A percentile compares a stretch with the other conserved stretches of the same genome.
These are phyloP conservation scores for Hippolais icterina DNA, from an alignment of 2,113 vertebrate species.

Conservation along the genomic window DNA sequence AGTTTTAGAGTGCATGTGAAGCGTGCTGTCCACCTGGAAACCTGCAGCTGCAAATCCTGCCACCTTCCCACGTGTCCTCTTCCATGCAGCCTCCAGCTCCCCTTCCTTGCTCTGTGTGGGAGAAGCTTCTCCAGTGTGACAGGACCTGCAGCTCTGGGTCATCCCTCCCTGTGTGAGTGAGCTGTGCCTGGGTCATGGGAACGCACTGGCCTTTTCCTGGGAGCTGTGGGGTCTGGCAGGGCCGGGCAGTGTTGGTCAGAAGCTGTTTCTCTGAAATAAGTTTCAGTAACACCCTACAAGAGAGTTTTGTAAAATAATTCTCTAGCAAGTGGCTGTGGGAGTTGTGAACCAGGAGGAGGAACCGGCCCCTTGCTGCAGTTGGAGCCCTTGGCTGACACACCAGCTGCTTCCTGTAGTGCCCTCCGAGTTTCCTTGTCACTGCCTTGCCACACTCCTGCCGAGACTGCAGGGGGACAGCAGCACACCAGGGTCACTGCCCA, in stretches of 20 bases:
- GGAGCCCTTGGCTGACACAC: neutral
- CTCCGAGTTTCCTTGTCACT: neutral
- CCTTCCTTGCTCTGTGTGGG: neutral
- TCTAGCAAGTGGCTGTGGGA: neutral
- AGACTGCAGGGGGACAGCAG: neutral
- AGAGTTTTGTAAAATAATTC: neutral
- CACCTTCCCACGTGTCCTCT: rapidly evolving
- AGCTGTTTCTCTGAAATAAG: neutral
- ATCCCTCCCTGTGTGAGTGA: neutral
- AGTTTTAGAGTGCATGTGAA: rapidly evolving
- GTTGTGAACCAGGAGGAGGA: neutral
- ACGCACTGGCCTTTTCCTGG: neutral
- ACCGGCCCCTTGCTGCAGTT: rapidly evolving
- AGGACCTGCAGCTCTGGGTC: neutral
- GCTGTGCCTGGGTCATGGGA: neutral
- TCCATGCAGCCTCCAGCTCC: neutral
- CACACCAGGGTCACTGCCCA: neutral
- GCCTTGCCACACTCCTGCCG: rapidly evolving
- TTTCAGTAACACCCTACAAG: neutral
- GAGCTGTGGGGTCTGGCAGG: neutral
- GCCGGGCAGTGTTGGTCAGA: neutral
- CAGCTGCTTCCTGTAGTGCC: neutral
- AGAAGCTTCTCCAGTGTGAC: rapidly evolving
- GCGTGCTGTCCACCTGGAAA: rapidly evolving
- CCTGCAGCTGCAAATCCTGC: neutral